Conservation (phyloP, 1,140 invertebrate species). For the Cataglyphis hispanica region DNA sequence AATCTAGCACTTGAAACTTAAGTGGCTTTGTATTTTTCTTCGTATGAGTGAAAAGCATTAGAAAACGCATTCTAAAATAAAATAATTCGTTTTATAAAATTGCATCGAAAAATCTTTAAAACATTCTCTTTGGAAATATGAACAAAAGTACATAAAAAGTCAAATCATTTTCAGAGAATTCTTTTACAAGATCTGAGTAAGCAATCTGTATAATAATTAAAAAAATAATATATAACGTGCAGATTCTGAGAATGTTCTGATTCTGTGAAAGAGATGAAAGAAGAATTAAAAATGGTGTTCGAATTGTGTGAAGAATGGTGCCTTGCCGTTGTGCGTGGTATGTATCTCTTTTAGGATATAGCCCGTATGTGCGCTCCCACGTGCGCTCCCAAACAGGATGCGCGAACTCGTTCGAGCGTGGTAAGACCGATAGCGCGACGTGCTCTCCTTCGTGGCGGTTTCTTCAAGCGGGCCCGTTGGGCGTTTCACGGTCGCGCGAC, state of each 20-base stretch:
- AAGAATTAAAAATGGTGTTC: not conserved
- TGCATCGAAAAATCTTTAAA: too few relatives aligned
- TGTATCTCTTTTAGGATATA: not conserved
- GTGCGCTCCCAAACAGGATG: conserved; percentile 67
- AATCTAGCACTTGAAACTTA: too few relatives aligned
- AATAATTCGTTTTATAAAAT: too few relatives aligned
- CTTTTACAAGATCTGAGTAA: too few relatives aligned
- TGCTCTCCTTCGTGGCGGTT: conserved; percentile 58
- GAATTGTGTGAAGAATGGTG: not conserved
- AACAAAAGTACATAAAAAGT: too few relatives aligned
- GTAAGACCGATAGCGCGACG: conserved; percentile 75
- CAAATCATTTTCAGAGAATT: too few relatives aligned
- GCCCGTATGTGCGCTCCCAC: conserved; percentile 2
- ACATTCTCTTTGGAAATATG: too few relatives aligned
- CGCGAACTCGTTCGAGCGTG: conserved; percentile 73
- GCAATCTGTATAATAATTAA: not conserved
- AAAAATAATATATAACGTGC: not conserved
- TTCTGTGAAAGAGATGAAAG: not conserved
- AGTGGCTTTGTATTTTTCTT: too few relatives aligned
- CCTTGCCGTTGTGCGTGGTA: not conserved
- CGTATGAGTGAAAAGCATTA: too few relatives aligned
- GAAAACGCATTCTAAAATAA: too few relatives aligned
- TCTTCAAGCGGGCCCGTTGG: conserved; percentile 65
- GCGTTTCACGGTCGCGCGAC: conserved; percentile 78
- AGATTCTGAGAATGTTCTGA: too few relatives aligned